Base-by-base conservation (phyloP, 1,140 invertebrate genomes). In the Luehdorfia chinensis region DNA sequence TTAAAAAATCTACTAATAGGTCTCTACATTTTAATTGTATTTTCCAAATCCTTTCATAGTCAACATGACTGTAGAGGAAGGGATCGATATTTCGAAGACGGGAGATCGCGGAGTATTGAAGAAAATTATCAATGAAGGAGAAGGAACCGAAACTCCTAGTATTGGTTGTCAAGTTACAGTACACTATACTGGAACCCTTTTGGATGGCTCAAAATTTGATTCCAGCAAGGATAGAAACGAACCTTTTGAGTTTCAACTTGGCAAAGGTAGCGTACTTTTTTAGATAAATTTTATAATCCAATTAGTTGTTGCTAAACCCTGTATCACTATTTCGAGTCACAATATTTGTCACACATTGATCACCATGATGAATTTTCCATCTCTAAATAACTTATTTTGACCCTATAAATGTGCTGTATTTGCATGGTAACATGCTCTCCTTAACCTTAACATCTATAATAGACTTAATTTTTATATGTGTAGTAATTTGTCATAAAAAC, bases 151-250 rank as follows among this genome's bases (percentile, higher is more conserved):
- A 15, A 87, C 75, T 19, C 93, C 94, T 8, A 56, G 70, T 2
- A 67, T 87, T 2, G 92, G 93, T 1, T 85, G 73, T 48, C 93
- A 90, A 59, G 97, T 99, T 1, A 92, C 73, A 14, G 94, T 99
- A 5, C 97, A 99, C 87, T 99, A 99, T 76, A 93, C 92, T 12
- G 98, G 98, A n/a, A 95, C 92, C 1, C 87, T 99, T 6, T 67
- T 92, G 4, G 93, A 98, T 88, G 98, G 97, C 14, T 94, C 93
- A 0, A 91, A 94, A 65, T 99, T 99, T 86, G 98, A 99, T 87
- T 97, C 96, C 0, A 98, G 95, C 77, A 89, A 91, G 55, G 93
- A 95, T 56, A 89, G 95, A 56, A 90, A 91, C 33, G 88, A 94
- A 48, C 92, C 94, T 1, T 99, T 99, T 78, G 88, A 93, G 91